Conservation (phyloP, 37 sponge, comb jelly and placozoan genomes). For the Aphrocallistes beatrix region DNA sequence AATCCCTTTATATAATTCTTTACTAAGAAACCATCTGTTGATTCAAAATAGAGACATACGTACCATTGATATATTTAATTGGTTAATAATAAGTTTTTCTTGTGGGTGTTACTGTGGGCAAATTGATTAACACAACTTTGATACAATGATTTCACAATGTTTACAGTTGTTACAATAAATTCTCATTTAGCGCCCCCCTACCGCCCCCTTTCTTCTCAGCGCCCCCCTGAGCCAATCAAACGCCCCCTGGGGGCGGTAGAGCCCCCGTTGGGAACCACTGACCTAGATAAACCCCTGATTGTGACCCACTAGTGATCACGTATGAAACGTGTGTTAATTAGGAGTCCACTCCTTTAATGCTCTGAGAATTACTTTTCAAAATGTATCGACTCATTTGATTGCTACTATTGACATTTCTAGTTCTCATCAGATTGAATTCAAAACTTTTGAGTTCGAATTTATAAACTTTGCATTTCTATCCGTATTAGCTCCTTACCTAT, state of each 20-base stretch:
- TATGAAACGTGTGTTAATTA: too few species aligned
- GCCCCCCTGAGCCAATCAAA: neutral
- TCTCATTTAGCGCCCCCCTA: neutral
- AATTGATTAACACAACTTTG: neutral
- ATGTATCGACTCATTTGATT: too few species aligned
- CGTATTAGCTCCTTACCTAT: too few species aligned
- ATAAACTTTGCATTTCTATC: too few species aligned
- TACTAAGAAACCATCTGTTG: conserved; percentile 1
- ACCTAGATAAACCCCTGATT: too few species aligned
- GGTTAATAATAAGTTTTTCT: conserved; percentile 4
- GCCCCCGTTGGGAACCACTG: conserved; percentile 18
- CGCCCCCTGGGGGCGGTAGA: conserved; percentile 10
- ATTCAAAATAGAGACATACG: neutral
- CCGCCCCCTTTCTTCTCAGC: neutral
- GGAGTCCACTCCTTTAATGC: too few species aligned
- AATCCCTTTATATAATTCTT: neutral
- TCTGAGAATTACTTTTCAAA: too few species aligned
- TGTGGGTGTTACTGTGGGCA: conserved; percentile 19
- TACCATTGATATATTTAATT: neutral
- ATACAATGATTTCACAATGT: neutral
- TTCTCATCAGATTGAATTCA: too few species aligned
- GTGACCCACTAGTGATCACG: too few species aligned
- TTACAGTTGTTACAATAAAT: neutral
- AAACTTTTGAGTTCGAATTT: too few species aligned
- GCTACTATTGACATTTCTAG: too few species aligned